These are phyloP conservation scores for Drosophila ohnishii DNA, from an alignment of 1,140 invertebrate genomes.

Conservation along the genomic window DNA sequence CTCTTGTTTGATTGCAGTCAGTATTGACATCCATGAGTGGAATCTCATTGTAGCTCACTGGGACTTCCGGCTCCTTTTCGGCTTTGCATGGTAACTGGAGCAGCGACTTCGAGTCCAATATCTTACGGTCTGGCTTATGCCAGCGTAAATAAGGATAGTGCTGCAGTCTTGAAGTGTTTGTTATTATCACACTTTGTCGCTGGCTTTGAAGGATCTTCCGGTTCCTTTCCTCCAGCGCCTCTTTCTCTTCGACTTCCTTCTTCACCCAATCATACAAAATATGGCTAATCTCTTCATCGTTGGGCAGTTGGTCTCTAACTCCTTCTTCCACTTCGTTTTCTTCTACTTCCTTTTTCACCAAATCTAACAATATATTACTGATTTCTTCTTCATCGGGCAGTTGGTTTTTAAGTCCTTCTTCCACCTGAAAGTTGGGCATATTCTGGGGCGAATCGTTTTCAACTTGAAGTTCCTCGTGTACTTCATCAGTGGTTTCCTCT, in stretches of 20 bases:
- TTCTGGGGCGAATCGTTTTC: background rate
- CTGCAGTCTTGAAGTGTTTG: background rate
- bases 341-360: constrained; percentile 25
- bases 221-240: background rate
- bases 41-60: constrained; percentile 3
- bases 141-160: constrained; percentile 42
- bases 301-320: constrained; percentile 8
- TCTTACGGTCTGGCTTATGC: constrained; percentile 41
- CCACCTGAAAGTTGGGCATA: constrained; percentile 31
- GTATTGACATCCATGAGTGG: background rate
- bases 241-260: constrained; percentile 3
- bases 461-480: background rate
- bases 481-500: background rate
- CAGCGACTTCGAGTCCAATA: constrained; percentile 23
- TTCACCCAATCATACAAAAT: constrained; percentile 38
- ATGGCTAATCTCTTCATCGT: constrained; percentile 43
- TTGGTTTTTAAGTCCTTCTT: background rate
- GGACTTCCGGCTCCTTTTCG: constrained; percentile 8
- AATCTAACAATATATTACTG: constrained; percentile 30
- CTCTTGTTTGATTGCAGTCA: background rate
- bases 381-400: constrained; percentile 43
- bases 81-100: constrained; percentile 1
- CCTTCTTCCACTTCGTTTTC: background rate
- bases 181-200: constrained; percentile 23
- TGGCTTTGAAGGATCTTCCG: constrained; percentile 8